Evolutionary conservation across 2,888 invertebrate genomes (phyloP).

Genomic region (Margaritifera margaritifera): DNA sequence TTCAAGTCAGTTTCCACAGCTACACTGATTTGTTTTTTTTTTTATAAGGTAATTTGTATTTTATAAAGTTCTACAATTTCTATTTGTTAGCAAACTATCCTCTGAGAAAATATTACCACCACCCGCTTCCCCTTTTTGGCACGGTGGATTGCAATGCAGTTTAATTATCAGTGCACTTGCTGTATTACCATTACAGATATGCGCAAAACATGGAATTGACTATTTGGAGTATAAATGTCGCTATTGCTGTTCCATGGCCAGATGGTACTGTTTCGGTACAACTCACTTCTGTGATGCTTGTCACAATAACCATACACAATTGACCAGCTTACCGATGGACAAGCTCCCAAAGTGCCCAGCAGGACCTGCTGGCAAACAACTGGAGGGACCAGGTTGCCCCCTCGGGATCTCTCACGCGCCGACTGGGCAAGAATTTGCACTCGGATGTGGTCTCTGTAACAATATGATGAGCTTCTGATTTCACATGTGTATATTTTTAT

Average conservation of each 20-base stretch:
- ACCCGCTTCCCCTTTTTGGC: too few species aligned
- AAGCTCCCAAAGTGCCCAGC: slow-evolving; percentile 93
- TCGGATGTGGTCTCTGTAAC: slow-evolving; percentile 19
- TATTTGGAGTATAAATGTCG: slow-evolving; percentile 98
- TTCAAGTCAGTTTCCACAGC: too few species aligned
- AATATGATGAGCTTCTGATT: slow-evolving; percentile 9
- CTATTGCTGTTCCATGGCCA: slow-evolving; percentile 97
- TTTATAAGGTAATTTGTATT: too few species aligned
- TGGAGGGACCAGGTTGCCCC: slow-evolving; percentile 9
- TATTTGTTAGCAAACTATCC: too few species aligned
- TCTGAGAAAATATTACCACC: too few species aligned
- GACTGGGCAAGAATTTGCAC: slow-evolving; percentile 18
- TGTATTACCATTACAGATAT: slow-evolving; percentile 76
- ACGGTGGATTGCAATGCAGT: too few species aligned
- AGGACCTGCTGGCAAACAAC: slow-evolving; percentile 73
- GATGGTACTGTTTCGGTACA: slow-evolving; percentile 99
- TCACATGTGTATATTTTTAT: too few species aligned
- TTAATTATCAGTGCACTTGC: background rate
- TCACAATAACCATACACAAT: slow-evolving; percentile 96
- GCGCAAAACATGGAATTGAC: slow-evolving; percentile 96
- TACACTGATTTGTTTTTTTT: too few species aligned
- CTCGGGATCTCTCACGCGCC: slow-evolving; percentile 15
- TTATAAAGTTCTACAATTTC: too few species aligned
- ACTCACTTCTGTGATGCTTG: slow-evolving; percentile 98
- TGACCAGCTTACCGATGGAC: slow-evolving; percentile 87